Evolutionary conservation across 2,113 vertebrate species (phyloP), one percentile per base, ranked within the genome.

Genomic region (Lathamus discolor): DNA sequence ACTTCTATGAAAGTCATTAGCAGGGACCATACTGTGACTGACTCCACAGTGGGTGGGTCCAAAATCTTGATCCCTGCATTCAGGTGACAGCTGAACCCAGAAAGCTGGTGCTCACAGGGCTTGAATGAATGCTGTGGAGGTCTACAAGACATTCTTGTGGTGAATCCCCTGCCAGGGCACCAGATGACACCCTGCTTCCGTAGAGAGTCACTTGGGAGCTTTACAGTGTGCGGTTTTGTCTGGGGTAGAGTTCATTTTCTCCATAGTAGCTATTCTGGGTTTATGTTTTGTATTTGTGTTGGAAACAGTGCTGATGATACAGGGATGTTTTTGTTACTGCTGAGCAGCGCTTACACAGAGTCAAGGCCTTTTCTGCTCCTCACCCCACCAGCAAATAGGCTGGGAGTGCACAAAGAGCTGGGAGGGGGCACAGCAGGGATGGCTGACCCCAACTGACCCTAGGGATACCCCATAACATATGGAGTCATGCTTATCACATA

Each of bases 341-440:
- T 81, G 18, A 49, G 48, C 54, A 49, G 22, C 6, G 11, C 62
- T 75, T 35, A 35, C 39, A 31, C 12, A 55, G 37, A 52, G 25
- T 8, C 62, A 75, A 48, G 22, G 41, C 10, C n/a, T 43, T 62
- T 68, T 55, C 46, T 69, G 25, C 7, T 13, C 8, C 14, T 63
- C n/a, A 27, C 13, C 33, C 75, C 54, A 37, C 24, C 12, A 68
- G 11, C 0, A 0, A 55, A 22, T 17, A 55, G 17, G 7, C 17
- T 68, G 61, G 3, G 8, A 12, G 3, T 19, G 10, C 10, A 37
- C n/a, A 43, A 28, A 41, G 17, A 28, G 31, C 5, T 24, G 22
- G 12, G 31, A 49, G 44, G 35, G 35, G 22, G 10, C 35, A 39
- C 59, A 39, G 4, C n/a, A 35, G 24, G 15, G 59, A 62, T 35